These are phyloP conservation scores for Oxycera nigricornis DNA, from an alignment of 2,888 invertebrate genomes.

Conservation along the genomic window DNA sequence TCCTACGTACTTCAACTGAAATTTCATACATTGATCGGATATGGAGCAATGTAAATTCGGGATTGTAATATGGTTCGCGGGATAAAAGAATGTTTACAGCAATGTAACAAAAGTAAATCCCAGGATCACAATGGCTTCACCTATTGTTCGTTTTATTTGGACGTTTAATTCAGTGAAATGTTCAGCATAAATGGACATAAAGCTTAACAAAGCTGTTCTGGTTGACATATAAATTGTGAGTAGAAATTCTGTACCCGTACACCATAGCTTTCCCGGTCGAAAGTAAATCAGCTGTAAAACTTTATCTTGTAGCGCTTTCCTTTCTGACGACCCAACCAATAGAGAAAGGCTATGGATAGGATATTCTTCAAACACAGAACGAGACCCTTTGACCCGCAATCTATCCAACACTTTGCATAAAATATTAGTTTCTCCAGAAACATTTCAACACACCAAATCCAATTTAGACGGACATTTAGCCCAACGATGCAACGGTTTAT, in stretches of 20 bases:
- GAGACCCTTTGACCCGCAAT: background rate
- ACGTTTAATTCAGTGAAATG: background rate
- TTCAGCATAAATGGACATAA: background rate
- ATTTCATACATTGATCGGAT: background rate
- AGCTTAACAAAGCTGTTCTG: background rate
- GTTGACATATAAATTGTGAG: too few species aligned
- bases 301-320: too few species aligned
- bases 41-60: slow-evolving; percentile 35
- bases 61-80: slow-evolving; percentile 33
- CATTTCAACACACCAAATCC: background rate
- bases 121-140: background rate
- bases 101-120: background rate
- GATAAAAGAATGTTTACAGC: background rate
- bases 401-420: slow-evolving; percentile 33
- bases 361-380: too few species aligned
- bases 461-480: background rate
- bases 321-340: too few species aligned
- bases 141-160: slow-evolving; percentile 2
- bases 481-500: slow-evolving; percentile 33
- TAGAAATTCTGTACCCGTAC: too few species aligned
- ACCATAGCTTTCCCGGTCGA: too few species aligned
- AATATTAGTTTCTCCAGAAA: slow-evolving; percentile 30
- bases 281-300: too few species aligned
- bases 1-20: background rate
- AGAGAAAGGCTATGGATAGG: too few species aligned